Evolutionary conservation across 2,888 invertebrate genomes (phyloP).

Genomic region (Carcina quercana): DNA sequence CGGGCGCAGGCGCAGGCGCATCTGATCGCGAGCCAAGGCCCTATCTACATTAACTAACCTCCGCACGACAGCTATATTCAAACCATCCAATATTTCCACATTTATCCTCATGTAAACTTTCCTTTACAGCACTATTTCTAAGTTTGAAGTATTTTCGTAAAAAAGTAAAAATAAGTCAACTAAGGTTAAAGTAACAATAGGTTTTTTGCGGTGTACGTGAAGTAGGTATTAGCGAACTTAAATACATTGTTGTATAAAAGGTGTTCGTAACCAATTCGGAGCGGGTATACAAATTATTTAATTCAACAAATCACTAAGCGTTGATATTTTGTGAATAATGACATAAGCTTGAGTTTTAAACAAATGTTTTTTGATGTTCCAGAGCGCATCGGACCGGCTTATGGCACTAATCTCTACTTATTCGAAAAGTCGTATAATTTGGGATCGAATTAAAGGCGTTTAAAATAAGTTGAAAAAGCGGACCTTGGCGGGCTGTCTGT

Average conservation of each 20-base stretch:
- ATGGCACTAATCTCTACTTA: constrained; percentile 67
- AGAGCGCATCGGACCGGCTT: constrained; percentile 42
- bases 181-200: not conserved
- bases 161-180: constrained; percentile 9
- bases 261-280: constrained; percentile 18
- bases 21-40: constrained; percentile 34
- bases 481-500: too few species aligned
- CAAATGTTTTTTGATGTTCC: constrained; percentile 57
- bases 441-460: constrained; percentile 56
- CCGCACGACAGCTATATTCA: too few species aligned
- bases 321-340: constrained; percentile 35
- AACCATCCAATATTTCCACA: too few species aligned
- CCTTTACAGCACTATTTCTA: too few species aligned
- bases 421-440: constrained; percentile 60
- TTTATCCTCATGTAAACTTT: too few species aligned
- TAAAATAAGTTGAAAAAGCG: too few species aligned
- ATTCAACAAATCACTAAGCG: constrained; percentile 35
- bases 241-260: constrained; percentile 18
- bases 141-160: too few species aligned
- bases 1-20: constrained; percentile 55
- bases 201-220: constrained; percentile 8
- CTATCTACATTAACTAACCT: too few species aligned
- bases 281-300: constrained; percentile 12
- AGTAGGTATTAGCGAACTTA: constrained; percentile 10
- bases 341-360: constrained; percentile 47